Conservation (phyloP, 2,797 vertebrate genomes). For the Calcarius lapponicus region DNA sequence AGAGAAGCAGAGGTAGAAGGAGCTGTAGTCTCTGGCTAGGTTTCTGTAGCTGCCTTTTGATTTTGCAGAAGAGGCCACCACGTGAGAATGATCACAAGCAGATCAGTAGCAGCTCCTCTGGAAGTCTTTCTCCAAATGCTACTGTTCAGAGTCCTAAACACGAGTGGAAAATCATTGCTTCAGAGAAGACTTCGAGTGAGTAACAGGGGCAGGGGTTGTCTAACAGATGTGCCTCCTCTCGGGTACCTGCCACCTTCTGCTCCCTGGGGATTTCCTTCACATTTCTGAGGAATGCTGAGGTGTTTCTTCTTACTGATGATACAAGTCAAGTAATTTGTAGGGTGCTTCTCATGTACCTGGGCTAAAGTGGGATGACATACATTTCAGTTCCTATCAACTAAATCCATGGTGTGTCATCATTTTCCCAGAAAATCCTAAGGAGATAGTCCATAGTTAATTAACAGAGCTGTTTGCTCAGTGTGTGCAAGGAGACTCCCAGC, state of each 20-base stretch:
- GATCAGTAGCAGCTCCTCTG: conserved; percentile 92
- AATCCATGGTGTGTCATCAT: background rate
- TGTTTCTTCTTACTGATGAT: background rate
- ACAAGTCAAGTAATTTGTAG: background rate
- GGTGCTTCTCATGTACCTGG: background rate
- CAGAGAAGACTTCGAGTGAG: conserved; percentile 97
- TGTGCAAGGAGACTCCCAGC: rapidly evolving
- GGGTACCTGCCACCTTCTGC: background rate
- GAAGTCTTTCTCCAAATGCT: conserved; percentile 89
- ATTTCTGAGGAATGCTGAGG: background rate
- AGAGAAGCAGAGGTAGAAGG: conserved; percentile 63
- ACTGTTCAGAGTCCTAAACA: conserved; percentile 86
- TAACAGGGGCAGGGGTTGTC: background rate
- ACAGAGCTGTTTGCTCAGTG: background rate
- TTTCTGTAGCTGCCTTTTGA: conserved; percentile 95
- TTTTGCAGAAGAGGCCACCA: conserved; percentile 97
- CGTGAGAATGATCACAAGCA: conserved; percentile 96
- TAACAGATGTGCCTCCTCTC: background rate
- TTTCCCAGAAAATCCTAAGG: background rate
- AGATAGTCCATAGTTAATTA: background rate
- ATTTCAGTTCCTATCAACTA: background rate
- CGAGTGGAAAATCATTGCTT: conserved; percentile 99
- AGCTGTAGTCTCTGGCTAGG: conserved; percentile 74
- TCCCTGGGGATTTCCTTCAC: background rate
- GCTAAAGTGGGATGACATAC: background rate